Conservation (phyloP, 2,797 vertebrate genomes). For the Okamejei kenojei region DNA sequence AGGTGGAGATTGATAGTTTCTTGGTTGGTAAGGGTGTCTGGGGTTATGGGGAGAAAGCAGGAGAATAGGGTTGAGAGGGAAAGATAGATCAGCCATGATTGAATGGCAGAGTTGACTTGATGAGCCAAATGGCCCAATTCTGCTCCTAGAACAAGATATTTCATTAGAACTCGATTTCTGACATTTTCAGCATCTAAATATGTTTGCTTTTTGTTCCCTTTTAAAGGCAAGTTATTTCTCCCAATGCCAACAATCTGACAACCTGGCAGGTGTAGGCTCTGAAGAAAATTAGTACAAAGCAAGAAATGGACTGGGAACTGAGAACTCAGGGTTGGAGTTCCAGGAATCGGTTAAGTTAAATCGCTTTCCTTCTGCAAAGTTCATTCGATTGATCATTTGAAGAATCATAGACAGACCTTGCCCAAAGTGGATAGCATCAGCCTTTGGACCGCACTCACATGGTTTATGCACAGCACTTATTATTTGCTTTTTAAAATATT, state of each 20-base stretch:
- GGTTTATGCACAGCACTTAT: not conserved
- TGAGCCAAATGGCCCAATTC: too few relatives aligned
- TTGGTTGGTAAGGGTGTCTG: too few relatives aligned
- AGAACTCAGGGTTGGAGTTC: not conserved
- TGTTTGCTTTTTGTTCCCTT: too few relatives aligned
- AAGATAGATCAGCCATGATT: too few relatives aligned
- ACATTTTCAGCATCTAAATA: too few relatives aligned
- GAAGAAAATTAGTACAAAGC: not conserved
- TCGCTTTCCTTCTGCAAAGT: not conserved
- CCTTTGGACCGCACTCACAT: not conserved
- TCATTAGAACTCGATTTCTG: too few relatives aligned
- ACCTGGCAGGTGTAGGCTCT: not conserved
- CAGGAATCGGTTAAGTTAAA: not conserved
- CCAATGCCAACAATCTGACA: not conserved
- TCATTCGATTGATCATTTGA: not conserved
- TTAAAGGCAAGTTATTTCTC: not conserved
- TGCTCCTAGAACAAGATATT: too few relatives aligned
- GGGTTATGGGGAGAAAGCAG: too few relatives aligned
- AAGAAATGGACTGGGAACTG: not conserved
- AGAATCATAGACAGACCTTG: not conserved
- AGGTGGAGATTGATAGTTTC: too few relatives aligned
- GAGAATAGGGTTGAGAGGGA: too few relatives aligned
- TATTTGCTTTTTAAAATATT: not conserved
- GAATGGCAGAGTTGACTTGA: too few relatives aligned
- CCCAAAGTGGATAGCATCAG: not conserved